These are phyloP conservation scores for Pasiphila rectangulata DNA, from an alignment of 2,888 invertebrate genomes.

Conservation along the genomic window DNA sequence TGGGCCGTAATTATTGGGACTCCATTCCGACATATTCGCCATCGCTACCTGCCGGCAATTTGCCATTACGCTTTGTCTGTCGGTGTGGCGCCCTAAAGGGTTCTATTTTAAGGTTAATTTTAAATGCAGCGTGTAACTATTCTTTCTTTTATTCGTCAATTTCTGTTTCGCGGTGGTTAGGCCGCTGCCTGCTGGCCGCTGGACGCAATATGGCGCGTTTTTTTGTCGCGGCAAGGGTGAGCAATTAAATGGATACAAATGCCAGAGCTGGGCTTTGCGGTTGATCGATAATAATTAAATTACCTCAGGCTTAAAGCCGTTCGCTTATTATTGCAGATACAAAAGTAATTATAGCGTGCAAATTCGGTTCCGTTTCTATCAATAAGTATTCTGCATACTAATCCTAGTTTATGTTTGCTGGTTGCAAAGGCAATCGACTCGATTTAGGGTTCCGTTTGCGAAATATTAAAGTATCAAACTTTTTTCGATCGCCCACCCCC, in stretches of 20 bases:
- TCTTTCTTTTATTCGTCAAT: constrained; percentile 73
- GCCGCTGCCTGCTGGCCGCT: constrained; percentile 52
- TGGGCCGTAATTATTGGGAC: constrained; percentile 75
- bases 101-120: constrained; percentile 61
- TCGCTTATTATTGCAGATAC: constrained; percentile 18
- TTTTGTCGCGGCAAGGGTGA: constrained; percentile 69
- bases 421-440: no score
- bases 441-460: no score
- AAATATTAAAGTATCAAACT: no score
- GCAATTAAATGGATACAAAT: constrained; percentile 72
- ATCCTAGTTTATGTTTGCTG: no score
- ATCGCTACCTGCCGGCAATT: constrained; percentile 80
- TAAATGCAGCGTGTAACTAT: constrained; percentile 80
- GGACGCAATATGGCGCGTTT: constrained; percentile 77
- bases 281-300: constrained; percentile 55
- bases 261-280: constrained; percentile 67
- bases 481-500: no score
- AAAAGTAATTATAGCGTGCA: constrained; percentile 7
- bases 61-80: constrained; percentile 79
- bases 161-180: constrained; percentile 79
- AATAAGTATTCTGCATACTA: no score
- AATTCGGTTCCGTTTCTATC: no score
- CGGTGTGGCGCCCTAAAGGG: constrained; percentile 81
- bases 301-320: constrained; percentile 35
- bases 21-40: constrained; percentile 75